Evolutionary conservation across 2,797 vertebrate species (phyloP), one percentile per base, ranked within the genome.

Genomic region (Sitta carolinensis): DNA sequence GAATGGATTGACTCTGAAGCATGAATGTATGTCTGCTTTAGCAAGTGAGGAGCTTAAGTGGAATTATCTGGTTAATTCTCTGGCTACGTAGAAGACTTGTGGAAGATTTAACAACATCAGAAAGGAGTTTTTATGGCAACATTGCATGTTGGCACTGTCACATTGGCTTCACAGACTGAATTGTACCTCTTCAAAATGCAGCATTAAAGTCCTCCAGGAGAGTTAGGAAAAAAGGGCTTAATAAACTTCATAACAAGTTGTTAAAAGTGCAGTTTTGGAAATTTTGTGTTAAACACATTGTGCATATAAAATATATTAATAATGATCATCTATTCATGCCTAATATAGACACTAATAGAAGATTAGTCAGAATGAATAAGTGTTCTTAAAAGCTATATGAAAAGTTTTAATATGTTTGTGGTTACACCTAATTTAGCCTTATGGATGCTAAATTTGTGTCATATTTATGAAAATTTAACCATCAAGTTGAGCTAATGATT

Each of bases 1-100:
- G 51, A 94, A 52, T 77, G 42, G 66, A 74, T 64, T 95, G 84
- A 93, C 66, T 81, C 54, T 84, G 51, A 27, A 80, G 23, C 54
- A 79, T 87, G 38, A 84, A 79, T 59, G 18, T 72, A 30, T 63
- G n/a, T 61, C 63, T 87, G 18, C 76, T 96, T 93, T 93, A 90
- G 38, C 42, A 90, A 83, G 40, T 0, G 1, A 89, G 67, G 30
- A 89, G 78, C 50, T 90, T 97, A 76, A 93, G 36, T 58, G 47
- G 90, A 95, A 91, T 96, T 96, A 97, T 66, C 58, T 23, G 29
- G 48, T 86, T 97, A 95, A 89, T 86, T 96, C 87, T 94, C 69
- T 94, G 88, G 84, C 86, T 89, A 68, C 3, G 2, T 95, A 83
- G 87, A 87, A 93, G 42, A 84, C 5, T 9, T 92, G 76, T 87